Evolutionary conservation across 1,140 invertebrate genomes (phyloP), one percentile per base, ranked within the genome.

Genomic region (Procambarus virginalis): DNA sequence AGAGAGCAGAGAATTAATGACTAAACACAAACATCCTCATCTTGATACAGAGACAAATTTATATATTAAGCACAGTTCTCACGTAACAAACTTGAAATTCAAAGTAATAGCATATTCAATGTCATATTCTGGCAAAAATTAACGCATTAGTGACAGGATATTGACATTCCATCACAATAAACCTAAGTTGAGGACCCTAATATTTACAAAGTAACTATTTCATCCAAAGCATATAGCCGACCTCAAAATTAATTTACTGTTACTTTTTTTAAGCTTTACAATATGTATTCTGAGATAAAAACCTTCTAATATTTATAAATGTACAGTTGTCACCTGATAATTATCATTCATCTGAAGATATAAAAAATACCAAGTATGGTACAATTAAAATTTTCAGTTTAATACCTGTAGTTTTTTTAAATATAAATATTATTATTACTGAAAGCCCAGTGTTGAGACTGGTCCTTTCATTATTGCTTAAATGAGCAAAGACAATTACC

Each of bases 201-300:
- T 73, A 73, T 73, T 22, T 73, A 73, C 68, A 73, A 73, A 73
- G 68, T 73, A 34, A 73, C n/a, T 34, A 73, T 73, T 6, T 34
- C 22, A 73, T 34, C 10, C 34, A 34, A 22, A 34, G 68, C 22
- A 8, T 73, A 73, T 10, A 34, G 68, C 34, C 68, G 34, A 22
- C 68, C 68, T 34, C n/a, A 34, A 73, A 34, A 34, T 9, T 20
- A 34, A 22, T 73, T 20, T 4, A 2, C 6, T 73, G 8, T 34
- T 73, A n/a, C 34, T 22, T 73, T 34, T 73, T 73, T 73, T 8
- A 73, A 10, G 12, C 12, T 64, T 64, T 17, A 12, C 60, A 5
- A 17, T 17, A 17, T 20, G 12, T 17, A 64, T 17, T 17, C 20
- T 64, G 17, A 20, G 60, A 64, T 4, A 64, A 17, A 5, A 17